These are phyloP conservation scores for Heterochromis multidens DNA, from an alignment of 2,113 vertebrate species.

Conservation along the genomic window DNA sequence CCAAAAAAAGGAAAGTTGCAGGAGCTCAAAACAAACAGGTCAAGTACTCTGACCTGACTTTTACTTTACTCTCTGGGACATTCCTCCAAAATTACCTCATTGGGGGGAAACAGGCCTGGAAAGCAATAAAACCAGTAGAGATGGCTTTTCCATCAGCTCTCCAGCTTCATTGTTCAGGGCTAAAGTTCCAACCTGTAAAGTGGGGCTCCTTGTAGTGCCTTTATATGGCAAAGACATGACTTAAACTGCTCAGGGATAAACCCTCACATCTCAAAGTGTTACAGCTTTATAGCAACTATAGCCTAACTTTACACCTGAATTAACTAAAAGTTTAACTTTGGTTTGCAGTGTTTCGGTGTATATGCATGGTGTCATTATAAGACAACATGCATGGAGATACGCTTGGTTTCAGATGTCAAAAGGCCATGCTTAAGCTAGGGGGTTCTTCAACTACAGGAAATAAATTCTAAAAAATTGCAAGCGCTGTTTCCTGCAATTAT, in stretches of 20 bases:
- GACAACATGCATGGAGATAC: neutral
- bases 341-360: neutral
- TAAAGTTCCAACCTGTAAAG: constrained; percentile 21
- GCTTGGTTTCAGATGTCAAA: neutral
- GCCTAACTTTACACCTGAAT: neutral
- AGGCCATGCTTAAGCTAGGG: neutral
- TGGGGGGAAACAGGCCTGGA: constrained; percentile 40
- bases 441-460: neutral
- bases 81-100: constrained; percentile 68
- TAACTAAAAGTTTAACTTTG: neutral
- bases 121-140: constrained; percentile 55
- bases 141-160: constrained; percentile 67
- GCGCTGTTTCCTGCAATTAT: neutral
- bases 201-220: constrained; percentile 36
- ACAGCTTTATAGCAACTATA: neutral
- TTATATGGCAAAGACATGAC: constrained; percentile 4
- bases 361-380: too few relatives aligned
- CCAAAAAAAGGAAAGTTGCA: constrained; percentile 49
- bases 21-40: constrained; percentile 59
- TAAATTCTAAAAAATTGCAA: neutral
- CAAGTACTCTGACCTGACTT: constrained; percentile 62
- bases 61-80: constrained; percentile 57
- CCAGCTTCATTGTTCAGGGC: constrained; percentile 27
- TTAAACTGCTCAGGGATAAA: neutral
- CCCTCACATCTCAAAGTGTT: neutral